Conservation (phyloP, 2,797 vertebrate genomes). For the Falco peregrinus region DNA sequence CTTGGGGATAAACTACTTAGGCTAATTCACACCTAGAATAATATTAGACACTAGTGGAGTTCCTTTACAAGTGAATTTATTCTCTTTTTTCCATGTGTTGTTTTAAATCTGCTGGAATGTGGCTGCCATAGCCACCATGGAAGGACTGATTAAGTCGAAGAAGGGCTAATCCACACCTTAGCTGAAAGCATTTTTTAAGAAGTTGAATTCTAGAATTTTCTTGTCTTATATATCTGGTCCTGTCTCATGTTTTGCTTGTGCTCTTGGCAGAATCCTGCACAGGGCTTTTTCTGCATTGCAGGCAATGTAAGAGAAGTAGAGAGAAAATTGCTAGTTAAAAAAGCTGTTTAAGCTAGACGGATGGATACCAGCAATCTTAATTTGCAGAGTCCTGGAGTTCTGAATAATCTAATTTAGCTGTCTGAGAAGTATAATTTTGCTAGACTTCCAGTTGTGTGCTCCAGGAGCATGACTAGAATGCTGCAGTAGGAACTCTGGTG, state of each 20-base stretch:
- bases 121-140: neutral
- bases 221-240: neutral
- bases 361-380: conserved; percentile 6
- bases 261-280: neutral
- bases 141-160: neutral
- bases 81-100: neutral
- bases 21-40: conserved; percentile 31
- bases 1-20: neutral
- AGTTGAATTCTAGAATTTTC: neutral
- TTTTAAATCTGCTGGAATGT: neutral
- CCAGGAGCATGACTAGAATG: neutral
- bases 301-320: neutral
- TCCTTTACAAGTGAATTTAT: neutral
- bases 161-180: neutral
- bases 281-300: neutral
- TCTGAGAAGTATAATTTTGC: neutral
- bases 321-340: neutral
- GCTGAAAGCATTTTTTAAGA: neutral
- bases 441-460: neutral
- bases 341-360: neutral
- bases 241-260: neutral
- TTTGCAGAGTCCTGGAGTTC: neutral
- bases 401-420: neutral
- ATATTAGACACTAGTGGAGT: neutral
- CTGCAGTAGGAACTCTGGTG: neutral